Evolutionary conservation across 2,797 vertebrate species (phyloP), one percentile per base, ranked within the genome.

Genomic region (Hozukius guyotensis): DNA sequence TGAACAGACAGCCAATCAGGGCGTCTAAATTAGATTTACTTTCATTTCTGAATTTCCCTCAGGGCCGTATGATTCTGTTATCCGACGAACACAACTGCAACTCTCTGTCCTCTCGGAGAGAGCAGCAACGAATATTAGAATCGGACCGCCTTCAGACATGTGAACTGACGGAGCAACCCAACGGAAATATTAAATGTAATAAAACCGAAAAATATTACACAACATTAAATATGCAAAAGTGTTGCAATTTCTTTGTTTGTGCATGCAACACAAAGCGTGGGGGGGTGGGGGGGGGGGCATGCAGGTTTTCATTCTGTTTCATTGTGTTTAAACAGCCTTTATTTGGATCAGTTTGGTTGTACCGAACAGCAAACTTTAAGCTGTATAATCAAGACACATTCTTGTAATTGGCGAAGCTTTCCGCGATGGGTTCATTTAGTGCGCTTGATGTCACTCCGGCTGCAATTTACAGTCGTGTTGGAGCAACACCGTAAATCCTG

Each of bases 1-100:
- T 81, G 84, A 90, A 90, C 90, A 92, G 91, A 88, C 91, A 91
- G 87, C 88, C 87, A 88, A 90, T 91, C 89, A 86, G 84, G 75
- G 80, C 67, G 38, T 85, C 82, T 16, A 92, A 93, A 94, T 95
- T 92, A 88, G 91, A 93, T 94, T 94, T 92, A 87, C 89, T 90
- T 91, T 93, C 88, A 89, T 92, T 92, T 93, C 86, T 89, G 85
- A 90, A 93, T 90, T 93, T 90, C 90, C 91, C 94, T 87, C 24
- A 86, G 90, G 94, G 88, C 77, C 65, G 7, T 80, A 71, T 90
- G 88, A 94, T 94, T 90, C 81, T 91, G 90, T 93, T 94, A 92
- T 79, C 89, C 87, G 73, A 83, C 89, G 72, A 86, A 88, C 84
- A 82, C 87, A 77, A 87, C 81, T 53, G 80, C 79, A 72, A 69